Base-by-base conservation (phyloP, 2,888 invertebrate species). In the Kuschelorhynchus macadamiae region DNA sequence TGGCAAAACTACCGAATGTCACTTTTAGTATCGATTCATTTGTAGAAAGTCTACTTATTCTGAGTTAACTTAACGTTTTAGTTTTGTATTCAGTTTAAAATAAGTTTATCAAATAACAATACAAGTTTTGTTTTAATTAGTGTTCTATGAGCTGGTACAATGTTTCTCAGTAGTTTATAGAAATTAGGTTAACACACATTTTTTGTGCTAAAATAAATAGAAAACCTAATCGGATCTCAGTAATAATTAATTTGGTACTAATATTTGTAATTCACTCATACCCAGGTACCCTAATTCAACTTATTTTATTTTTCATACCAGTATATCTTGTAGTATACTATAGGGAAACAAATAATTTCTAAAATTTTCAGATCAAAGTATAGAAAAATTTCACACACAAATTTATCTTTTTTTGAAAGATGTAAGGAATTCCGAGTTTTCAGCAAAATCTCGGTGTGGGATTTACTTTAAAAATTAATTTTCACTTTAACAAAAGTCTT, bases 31-130 rank as follows among this genome's bases (percentile, higher is more conserved):
- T 36, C 33, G 32, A 21, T 50, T 42, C 52, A 44, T 52, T 59
- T 46, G 20, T 61, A 60, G 55, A 49, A 56, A 68, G 63, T 63
- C 63, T 57, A 53, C 52, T 65, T 70, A 56, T 55, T 62, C 70
- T 70, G 70, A 70, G 47, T 64, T 60, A 59, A 70, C 70, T 70
- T 66, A 70, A 65, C 64, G 64, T 65, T 70, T 70, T 70, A 70
- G 65, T 65, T 70, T 70, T 57, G 70, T 65, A 60, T 41, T 67
- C 67, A 63, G 66, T 60, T 41, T 44, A 41, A 59, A 36, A 20
- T 12, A 41, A 36, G n/a, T 36, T 14, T 33, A 16, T 12, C 18
- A 20, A 50, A 56, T 39, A 56, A 46, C 8, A 49, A 41, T 46
- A 42, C 62, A 55, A 55, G n/a, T n/a, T n/a, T n/a, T n/a, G n/a